Percentiles rank a stretch among this genome's conserved stretches.
Evolutionary conservation across 1,140 invertebrate genomes (phyloP).

Genomic region (Diprion similis): DNA sequence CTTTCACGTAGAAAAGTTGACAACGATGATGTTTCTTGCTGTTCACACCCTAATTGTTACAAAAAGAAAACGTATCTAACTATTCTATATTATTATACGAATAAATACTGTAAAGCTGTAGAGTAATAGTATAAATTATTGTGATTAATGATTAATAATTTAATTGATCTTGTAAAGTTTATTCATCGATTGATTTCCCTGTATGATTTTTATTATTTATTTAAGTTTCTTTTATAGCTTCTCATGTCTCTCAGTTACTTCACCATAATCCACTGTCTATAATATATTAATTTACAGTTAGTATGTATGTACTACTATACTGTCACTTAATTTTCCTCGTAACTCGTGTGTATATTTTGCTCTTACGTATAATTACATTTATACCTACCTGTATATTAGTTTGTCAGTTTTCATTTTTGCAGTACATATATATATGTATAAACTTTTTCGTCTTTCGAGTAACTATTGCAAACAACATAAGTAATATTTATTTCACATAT

Average conservation of each 20-base stretch:
- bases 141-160: conserved; percentile 27
- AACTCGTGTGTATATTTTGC: conserved; percentile 56
- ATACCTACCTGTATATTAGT: conserved; percentile 22
- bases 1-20: no score
- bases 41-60: conserved; percentile 23
- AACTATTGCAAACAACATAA: no score
- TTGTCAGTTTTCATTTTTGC: conserved; percentile 43
- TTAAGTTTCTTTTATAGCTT: conserved; percentile 24
- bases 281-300: background rate
- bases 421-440: conserved; percentile 22
- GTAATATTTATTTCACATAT: no score
- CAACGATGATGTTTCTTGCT: conserved; percentile 31
- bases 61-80: conserved; percentile 23
- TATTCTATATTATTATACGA: conserved; percentile 18
- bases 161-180: conserved; percentile 24
- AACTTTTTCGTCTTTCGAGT: no score
- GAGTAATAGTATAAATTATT: conserved; percentile 38
- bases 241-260: conserved; percentile 36
- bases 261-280: conserved; percentile 23
- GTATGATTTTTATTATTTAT: conserved; percentile 38
- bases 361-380: conserved; percentile 14
- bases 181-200: conserved; percentile 29
- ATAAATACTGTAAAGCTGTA: conserved; percentile 28
- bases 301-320: background rate
- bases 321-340: conserved; percentile 14